phyloP scores from a whole-genome alignment of 2,888 invertebrate genomes.

The Clanis bilineata region DNA sequence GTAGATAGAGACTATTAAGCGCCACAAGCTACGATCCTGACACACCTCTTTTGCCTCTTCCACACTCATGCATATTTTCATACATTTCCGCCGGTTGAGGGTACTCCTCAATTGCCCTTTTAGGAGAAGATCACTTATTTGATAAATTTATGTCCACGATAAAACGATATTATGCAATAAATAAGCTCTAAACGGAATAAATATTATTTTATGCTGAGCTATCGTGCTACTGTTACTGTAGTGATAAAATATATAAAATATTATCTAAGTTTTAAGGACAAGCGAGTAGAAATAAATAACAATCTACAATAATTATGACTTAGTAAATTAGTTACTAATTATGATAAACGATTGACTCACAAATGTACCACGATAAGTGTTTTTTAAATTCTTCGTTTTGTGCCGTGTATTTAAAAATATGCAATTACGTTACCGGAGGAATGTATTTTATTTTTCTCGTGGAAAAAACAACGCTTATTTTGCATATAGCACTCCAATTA shows the following conservation, averaged over 20 bases:
- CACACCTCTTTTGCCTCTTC: no score
- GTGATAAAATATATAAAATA: background rate
- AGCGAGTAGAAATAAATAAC: background rate
- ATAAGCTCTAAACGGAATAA: no score
- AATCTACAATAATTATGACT: constrained; percentile 8
- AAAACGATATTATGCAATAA: no score
- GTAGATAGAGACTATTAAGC: no score
- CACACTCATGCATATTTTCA: no score
- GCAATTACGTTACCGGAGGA: background rate
- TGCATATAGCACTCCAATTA: constrained; percentile 1
- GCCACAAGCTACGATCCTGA: no score
- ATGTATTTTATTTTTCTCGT: background rate
- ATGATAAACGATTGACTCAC: background rate
- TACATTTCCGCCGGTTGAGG: no score
- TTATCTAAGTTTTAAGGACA: background rate
- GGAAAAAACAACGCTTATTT: background rate
- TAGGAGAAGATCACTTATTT: no score
- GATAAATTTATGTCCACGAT: no score
- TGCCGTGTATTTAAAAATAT: background rate
- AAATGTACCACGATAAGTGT: background rate
- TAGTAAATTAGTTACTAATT: constrained; percentile 9
- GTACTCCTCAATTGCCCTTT: no score
- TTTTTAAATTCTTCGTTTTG: background rate
- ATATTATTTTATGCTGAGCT: no score
- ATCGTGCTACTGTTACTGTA: no score